Conservation (phyloP, 2,888 invertebrate genomes). For the Synanthedon myopaeformis region DNA sequence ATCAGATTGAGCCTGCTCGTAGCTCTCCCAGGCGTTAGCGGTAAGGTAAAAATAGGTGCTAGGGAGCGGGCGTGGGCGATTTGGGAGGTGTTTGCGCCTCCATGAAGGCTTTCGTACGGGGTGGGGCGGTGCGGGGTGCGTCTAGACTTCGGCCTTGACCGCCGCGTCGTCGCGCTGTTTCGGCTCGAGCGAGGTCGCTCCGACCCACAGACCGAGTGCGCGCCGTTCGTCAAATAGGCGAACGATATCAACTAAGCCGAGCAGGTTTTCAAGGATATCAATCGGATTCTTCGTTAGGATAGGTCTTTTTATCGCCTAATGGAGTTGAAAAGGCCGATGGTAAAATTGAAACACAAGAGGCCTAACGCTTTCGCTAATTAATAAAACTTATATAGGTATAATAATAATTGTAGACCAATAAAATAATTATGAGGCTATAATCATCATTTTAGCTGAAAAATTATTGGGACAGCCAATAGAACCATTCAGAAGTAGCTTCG, state of each 20-base stretch:
- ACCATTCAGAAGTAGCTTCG: too few species aligned
- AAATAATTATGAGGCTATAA: too few species aligned
- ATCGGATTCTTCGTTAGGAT: neutral
- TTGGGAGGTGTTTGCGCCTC: slow-evolving; percentile 6
- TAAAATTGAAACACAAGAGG: too few species aligned
- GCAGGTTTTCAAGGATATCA: slow-evolving; percentile 12
- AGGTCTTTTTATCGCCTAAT: too few species aligned
- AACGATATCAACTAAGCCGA: slow-evolving; percentile 3
- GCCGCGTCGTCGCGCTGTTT: slow-evolving; percentile 65
- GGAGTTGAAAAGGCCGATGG: too few species aligned
- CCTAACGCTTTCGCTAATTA: too few species aligned
- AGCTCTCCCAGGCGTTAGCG: slow-evolving; percentile 42
- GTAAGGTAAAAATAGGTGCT: slow-evolving; percentile 44
- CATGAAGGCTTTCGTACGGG: slow-evolving; percentile 10
- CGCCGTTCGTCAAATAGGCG: neutral
- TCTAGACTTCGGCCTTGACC: slow-evolving; percentile 46
- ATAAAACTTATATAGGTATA: too few species aligned
- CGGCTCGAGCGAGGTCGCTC: slow-evolving; percentile 56
- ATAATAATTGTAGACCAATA: too few species aligned
- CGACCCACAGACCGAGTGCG: slow-evolving; percentile 55
- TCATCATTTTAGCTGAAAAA: too few species aligned
- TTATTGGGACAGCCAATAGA: too few species aligned
- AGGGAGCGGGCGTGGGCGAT: slow-evolving; percentile 17
- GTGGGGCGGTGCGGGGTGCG: slow-evolving; percentile 29
- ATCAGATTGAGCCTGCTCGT: neutral